Evolutionary conservation across 2,888 invertebrate genomes (phyloP).

Genomic region (Ophraella communa): DNA sequence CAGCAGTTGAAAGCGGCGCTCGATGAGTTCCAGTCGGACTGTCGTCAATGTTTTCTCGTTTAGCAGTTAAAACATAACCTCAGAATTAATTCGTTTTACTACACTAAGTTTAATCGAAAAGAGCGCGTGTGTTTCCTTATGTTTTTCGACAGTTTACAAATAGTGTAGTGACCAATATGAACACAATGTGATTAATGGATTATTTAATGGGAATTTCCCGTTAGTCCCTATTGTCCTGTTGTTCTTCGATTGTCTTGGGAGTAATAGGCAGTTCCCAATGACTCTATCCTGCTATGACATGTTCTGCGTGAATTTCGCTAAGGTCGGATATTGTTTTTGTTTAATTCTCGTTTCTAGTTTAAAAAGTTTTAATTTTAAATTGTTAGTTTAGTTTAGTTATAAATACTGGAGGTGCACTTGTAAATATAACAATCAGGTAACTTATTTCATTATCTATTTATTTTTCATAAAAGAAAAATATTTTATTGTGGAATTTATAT

Average conservation of each 20-base stretch:
- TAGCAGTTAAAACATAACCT: conserved; percentile 19
- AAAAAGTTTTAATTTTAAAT: background rate
- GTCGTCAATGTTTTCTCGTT: conserved; percentile 26
- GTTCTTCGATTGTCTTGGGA: conserved; percentile 7
- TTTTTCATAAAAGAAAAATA: too few relatives aligned
- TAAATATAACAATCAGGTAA: background rate
- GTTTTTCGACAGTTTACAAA: background rate
- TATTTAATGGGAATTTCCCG: conserved; percentile 17
- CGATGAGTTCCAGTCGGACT: conserved; percentile 33
- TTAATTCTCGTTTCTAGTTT: background rate
- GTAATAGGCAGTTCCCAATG: conserved; percentile 31
- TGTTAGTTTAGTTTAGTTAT: background rate
- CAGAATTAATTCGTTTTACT: conserved; percentile 6
- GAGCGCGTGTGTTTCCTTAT: conserved; percentile 35
- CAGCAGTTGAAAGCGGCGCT: conserved; percentile 23
- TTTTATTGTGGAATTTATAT: too few relatives aligned
- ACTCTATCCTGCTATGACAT: conserved; percentile 48
- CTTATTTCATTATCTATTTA: background rate
- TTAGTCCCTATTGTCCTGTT: conserved; percentile 19
- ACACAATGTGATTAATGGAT: conserved; percentile 10
- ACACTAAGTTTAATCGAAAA: background rate
- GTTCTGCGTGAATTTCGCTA: conserved; percentile 53
- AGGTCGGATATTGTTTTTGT: conserved; percentile 38
- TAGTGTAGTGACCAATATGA: background rate
- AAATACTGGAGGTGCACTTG: background rate